Evolutionary conservation across 2,888 invertebrate genomes (phyloP).

Genomic region (Cephus pulcher): DNA sequence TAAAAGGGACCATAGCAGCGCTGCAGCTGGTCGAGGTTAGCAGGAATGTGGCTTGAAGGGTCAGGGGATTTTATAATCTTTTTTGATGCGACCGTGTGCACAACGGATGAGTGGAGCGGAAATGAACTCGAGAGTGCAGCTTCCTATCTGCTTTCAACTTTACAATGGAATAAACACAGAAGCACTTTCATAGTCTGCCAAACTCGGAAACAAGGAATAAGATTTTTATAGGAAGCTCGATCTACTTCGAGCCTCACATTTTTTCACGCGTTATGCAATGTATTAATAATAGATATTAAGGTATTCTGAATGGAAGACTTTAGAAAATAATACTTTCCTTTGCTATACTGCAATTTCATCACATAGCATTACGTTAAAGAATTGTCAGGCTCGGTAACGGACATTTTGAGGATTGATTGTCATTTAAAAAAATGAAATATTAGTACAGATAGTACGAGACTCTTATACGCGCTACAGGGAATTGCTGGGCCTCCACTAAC

Average conservation of each 20-base stretch:
- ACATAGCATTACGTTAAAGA: too few species aligned
- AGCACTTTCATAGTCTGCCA: constrained; percentile 41
- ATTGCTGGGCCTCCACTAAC: too few species aligned
- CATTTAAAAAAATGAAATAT: too few species aligned
- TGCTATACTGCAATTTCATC: too few species aligned
- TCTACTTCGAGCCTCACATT: neutral
- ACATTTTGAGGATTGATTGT: too few species aligned
- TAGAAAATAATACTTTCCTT: too few species aligned
- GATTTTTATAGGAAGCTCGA: neutral
- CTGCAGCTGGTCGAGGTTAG: constrained; percentile 1
- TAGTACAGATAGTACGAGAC: too few species aligned
- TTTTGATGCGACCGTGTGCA: constrained; percentile 47
- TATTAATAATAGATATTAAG: neutral
- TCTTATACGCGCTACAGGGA: too few species aligned
- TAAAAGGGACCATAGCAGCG: neutral
- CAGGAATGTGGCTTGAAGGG: constrained; percentile 1
- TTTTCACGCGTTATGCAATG: neutral
- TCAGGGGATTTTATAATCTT: constrained; percentile 49
- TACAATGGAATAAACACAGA: constrained; percentile 48
- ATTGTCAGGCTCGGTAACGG: too few species aligned
- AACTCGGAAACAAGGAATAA: constrained; percentile 3
- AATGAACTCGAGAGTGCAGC: constrained; percentile 54
- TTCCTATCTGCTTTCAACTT: constrained; percentile 48
- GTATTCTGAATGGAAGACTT: too few species aligned
- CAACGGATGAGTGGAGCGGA: constrained; percentile 41